A percentile compares a stretch with the other conserved stretches of the same genome.
phyloP scores from a whole-genome alignment of 1,140 invertebrate species.

The Gerris buenoi region DNA sequence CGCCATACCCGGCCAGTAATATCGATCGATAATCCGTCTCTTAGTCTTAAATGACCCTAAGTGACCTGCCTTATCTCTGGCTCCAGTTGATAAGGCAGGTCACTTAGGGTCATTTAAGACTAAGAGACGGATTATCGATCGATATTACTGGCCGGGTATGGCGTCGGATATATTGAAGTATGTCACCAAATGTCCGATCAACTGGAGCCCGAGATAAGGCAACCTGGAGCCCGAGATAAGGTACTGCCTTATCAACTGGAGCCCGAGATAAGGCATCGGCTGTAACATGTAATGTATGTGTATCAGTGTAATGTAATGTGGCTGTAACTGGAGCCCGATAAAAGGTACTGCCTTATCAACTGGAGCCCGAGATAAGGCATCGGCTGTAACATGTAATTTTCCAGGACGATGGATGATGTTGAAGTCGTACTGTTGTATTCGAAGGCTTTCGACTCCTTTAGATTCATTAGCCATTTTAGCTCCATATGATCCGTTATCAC shows the following conservation, averaged over 20 bases:
- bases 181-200: neutral
- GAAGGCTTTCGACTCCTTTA: constrained; percentile 28
- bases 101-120: no score
- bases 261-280: constrained; percentile 10
- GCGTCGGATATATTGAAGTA: neutral
- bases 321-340: neutral
- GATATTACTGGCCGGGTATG: no score
- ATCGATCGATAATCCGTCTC: no score
- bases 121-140: no score
- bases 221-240: neutral
- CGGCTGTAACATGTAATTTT: constrained; percentile 9
- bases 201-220: no score
- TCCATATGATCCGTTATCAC: constrained; percentile 32
- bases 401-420: constrained; percentile 19
- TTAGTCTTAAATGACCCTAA: no score
- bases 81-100: constrained; percentile 19
- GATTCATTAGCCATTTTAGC: constrained; percentile 31
- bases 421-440: constrained; percentile 25
- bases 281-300: constrained; percentile 11
- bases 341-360: neutral
- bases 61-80: constrained; percentile 23
- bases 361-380: constrained; percentile 6
- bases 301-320: no score
- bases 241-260: neutral
- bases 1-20: constrained; percentile 10